These are phyloP conservation scores for Luffia ferchaultella DNA, from an alignment of 2,888 invertebrate species.

Conservation along the genomic window DNA sequence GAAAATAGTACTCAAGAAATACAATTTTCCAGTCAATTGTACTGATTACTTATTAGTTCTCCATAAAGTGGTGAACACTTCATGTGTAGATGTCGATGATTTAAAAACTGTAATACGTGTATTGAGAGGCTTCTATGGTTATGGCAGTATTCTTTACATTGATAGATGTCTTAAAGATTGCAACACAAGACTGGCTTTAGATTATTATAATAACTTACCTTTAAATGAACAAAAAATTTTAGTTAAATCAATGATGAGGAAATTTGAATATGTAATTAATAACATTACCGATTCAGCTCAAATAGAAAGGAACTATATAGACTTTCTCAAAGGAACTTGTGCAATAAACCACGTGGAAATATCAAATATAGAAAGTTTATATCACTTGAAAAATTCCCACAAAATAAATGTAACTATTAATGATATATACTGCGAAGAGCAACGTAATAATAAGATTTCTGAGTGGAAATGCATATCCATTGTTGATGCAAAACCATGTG, in stretches of 20 bases:
- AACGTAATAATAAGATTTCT: not conserved
- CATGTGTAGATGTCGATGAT: slow-evolving; percentile 39
- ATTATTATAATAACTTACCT: slow-evolving; percentile 36
- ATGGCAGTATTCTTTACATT: slow-evolving; percentile 41
- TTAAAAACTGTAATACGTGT: slow-evolving; percentile 38
- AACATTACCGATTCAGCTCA: slow-evolving; percentile 20
- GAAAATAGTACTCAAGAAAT: slow-evolving; percentile 53
- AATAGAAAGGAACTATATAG: slow-evolving; percentile 49
- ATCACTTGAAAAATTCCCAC: slow-evolving; percentile 49
- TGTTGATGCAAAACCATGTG: not conserved
- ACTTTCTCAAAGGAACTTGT: slow-evolving; percentile 49
- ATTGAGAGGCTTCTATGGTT: slow-evolving; percentile 32
- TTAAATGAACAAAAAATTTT: slow-evolving; percentile 32
- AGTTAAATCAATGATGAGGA: slow-evolving; percentile 34
- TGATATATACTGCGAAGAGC: slow-evolving; percentile 30
- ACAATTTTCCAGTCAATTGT: slow-evolving; percentile 46
- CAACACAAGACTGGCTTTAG: slow-evolving; percentile 40
- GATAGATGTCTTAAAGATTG: slow-evolving; percentile 43
- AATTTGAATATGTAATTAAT: slow-evolving; percentile 48
- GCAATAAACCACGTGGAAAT: slow-evolving; percentile 31
- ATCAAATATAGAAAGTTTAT: slow-evolving; percentile 37
- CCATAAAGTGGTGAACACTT: slow-evolving; percentile 37
- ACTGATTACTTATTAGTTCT: slow-evolving; percentile 45
- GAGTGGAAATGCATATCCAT: not conserved
- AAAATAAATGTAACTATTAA: slow-evolving; percentile 32